phyloP scores from a whole-genome alignment of 1,140 invertebrate species.

The Drosophila arizonae region DNA sequence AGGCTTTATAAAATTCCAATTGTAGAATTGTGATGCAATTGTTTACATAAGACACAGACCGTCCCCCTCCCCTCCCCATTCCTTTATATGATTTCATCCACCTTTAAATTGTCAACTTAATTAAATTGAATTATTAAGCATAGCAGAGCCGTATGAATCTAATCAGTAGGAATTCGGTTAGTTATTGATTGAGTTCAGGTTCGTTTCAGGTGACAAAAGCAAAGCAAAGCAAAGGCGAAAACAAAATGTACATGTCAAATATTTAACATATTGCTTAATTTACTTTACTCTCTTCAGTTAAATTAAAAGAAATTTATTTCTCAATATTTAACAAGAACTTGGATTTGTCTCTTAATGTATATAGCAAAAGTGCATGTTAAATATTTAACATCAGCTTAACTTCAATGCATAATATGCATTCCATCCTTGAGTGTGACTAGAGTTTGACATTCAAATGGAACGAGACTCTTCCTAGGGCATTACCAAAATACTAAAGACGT shows the following conservation, averaged over 20 bases:
- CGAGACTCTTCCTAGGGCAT: too few species aligned
- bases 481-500: background rate
- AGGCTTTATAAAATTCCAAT: conserved; percentile 20
- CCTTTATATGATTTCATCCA: too few species aligned
- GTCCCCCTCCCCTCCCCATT: too few species aligned
- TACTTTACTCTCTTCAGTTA: background rate
- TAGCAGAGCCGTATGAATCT: background rate
- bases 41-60: conserved; percentile 21
- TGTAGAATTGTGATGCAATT: conserved; percentile 38
- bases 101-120: conserved; percentile 5
- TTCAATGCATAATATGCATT: too few species aligned
- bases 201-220: background rate
- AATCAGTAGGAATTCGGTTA: conserved; percentile 1
- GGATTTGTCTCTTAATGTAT: too few species aligned
- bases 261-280: too few species aligned
- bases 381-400: background rate
- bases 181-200: background rate
- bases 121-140: conserved; percentile 2
- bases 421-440: too few species aligned
- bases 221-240: background rate
- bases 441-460: too few species aligned
- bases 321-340: background rate
- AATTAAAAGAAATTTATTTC: background rate
- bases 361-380: background rate
- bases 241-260: background rate